Conservation (phyloP, 2,888 invertebrate genomes). For the Cataglyphis rosenhaueri region DNA sequence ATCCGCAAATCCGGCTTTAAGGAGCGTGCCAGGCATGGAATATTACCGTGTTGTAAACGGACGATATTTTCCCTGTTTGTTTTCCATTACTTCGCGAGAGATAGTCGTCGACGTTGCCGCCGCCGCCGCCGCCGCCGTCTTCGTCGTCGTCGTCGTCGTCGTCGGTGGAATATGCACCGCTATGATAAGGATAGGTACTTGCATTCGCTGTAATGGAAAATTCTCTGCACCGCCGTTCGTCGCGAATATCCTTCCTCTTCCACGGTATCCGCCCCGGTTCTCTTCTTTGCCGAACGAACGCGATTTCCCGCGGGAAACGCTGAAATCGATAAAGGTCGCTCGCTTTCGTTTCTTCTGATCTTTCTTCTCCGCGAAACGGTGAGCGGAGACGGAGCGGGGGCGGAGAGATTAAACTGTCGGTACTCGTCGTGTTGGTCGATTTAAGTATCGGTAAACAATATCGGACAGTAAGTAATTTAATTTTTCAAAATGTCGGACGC, state of each 20-base stretch:
- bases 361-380: not conserved
- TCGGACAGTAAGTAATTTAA: constrained; percentile 47
- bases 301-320: constrained; percentile 71
- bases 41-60: constrained; percentile 62
- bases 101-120: constrained; percentile 50
- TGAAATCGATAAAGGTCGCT: constrained; percentile 65
- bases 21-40: constrained; percentile 44
- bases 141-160: constrained; percentile 46
- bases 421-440: constrained; percentile 42
- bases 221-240: constrained; percentile 58
- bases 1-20: constrained; percentile 48
- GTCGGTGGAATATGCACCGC: constrained; percentile 70
- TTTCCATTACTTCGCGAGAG: constrained; percentile 72
- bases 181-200: constrained; percentile 75
- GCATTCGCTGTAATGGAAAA: constrained; percentile 77
- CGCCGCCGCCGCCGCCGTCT: not conserved
- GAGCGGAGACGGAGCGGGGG: not conserved
- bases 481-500: constrained; percentile 35
- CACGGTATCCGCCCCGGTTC: constrained; percentile 32
- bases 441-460: constrained; percentile 60
- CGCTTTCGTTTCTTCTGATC: constrained; percentile 57
- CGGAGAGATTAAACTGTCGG: constrained; percentile 66
- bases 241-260: constrained; percentile 38
- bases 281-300: constrained; percentile 50
- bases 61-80: constrained; percentile 74